These are phyloP conservation scores for Echiichthys vipera DNA, from an alignment of 2,797 vertebrate genomes.

Conservation along the genomic window DNA sequence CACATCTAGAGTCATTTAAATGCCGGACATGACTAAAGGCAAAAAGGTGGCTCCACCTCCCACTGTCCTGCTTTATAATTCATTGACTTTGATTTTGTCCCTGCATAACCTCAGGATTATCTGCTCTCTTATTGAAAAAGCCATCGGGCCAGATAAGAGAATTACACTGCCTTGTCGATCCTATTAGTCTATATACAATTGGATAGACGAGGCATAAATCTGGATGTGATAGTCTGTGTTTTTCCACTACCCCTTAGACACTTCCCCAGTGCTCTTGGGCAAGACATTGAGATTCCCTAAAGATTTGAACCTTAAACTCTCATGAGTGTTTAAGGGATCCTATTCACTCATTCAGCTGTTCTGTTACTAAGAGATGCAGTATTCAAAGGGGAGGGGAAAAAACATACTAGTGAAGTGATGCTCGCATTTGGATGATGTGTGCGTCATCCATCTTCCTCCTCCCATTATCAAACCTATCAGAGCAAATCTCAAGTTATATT, in stretches of 20 bases:
- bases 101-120: slow-evolving; percentile 47
- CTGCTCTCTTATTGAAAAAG: slow-evolving; percentile 60
- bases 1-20: slow-evolving; percentile 45
- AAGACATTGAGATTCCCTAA: neutral
- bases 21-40: slow-evolving; percentile 36
- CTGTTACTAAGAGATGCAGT: slow-evolving; percentile 8
- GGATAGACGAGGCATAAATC: slow-evolving; percentile 41
- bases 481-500: slow-evolving; percentile 47
- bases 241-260: neutral
- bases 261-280: slow-evolving; percentile 15
- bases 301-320: neutral
- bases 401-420: neutral
- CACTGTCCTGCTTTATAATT: slow-evolving; percentile 57
- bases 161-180: slow-evolving; percentile 63
- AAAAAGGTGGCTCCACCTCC: slow-evolving; percentile 34
- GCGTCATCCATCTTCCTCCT: slow-evolving; percentile 44
- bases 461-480: slow-evolving; percentile 41
- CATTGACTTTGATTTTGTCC: slow-evolving; percentile 57
- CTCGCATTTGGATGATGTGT: slow-evolving; percentile 7
- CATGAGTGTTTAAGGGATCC: neutral
- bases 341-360: neutral
- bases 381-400: slow-evolving; percentile 5
- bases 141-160: slow-evolving; percentile 64
- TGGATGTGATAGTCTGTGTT: slow-evolving; percentile 30
- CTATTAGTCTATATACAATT: slow-evolving; percentile 53